phyloP scores from a whole-genome alignment of 2,113 vertebrate species.

The Phoenicopterus ruber region DNA sequence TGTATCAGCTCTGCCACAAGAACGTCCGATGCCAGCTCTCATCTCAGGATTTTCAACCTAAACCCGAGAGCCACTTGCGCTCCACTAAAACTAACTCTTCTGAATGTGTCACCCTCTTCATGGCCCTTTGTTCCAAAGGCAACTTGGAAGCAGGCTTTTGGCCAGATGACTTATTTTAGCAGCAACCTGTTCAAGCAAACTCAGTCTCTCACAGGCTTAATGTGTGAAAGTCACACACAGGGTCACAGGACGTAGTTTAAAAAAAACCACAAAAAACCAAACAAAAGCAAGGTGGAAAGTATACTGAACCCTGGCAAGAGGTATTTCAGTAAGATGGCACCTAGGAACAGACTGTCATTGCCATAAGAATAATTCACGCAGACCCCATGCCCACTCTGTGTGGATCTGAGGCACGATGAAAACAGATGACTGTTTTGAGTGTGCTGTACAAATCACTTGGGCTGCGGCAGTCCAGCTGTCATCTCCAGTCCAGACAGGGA shows the following conservation, averaged over 20 bases:
- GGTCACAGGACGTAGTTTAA: accelerated
- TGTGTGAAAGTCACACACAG: background rate
- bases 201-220: background rate
- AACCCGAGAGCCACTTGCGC: background rate
- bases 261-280: background rate
- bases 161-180: background rate
- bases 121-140: background rate
- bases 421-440: background rate
- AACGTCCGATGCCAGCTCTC: background rate
- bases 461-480: background rate
- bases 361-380: accelerated
- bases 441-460: background rate
- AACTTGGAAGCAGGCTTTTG: background rate
- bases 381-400: background rate
- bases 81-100: background rate
- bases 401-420: background rate
- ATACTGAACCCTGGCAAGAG: background rate
- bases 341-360: background rate
- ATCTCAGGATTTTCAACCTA: background rate
- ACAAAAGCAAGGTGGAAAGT: background rate
- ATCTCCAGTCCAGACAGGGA: background rate
- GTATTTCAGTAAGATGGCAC: background rate
- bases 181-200: background rate
- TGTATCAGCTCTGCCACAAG: background rate
- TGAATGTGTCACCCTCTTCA: background rate